Evolutionary conservation across 2,113 vertebrate species (phyloP).

Genomic region (Gobius niger): DNA sequence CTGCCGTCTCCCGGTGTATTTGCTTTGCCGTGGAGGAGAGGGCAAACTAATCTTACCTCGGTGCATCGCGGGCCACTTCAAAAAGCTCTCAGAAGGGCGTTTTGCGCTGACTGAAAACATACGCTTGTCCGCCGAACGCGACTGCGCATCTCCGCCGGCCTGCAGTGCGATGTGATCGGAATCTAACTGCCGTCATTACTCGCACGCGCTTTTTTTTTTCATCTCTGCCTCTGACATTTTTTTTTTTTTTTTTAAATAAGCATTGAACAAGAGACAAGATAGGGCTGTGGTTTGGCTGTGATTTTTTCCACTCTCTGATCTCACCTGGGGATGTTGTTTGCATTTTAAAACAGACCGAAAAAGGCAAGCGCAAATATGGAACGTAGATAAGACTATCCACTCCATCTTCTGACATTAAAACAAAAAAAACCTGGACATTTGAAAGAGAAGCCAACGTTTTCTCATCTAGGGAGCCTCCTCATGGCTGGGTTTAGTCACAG

Average conservation of each 20-base stretch:
- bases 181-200: constrained; percentile 54
- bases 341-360: not conserved
- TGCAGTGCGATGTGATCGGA: constrained; percentile 61
- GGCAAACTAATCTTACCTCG: constrained; percentile 36
- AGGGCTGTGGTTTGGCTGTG: not conserved
- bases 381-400: not conserved
- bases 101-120: constrained; percentile 11
- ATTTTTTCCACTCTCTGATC: not conserved
- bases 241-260: constrained; percentile 20
- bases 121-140: constrained; percentile 42
- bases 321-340: not conserved
- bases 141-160: constrained; percentile 34
- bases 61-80: constrained; percentile 29
- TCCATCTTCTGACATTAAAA: too few relatives aligned
- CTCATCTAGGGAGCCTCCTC: too few relatives aligned
- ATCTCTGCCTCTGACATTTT: constrained; percentile 22
- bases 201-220: constrained; percentile 26
- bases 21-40: constrained; percentile 28
- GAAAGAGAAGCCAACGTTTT: too few relatives aligned
- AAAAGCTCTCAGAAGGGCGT: constrained; percentile 23
- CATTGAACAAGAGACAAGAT: not conserved
- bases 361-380: not conserved
- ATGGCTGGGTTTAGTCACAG: too few relatives aligned
- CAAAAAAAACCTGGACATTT: not conserved
- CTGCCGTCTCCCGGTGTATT: constrained; percentile 7